A percentile compares a stretch with the other conserved stretches of the same genome.
These are phyloP conservation scores for Apistogramma diplotaenia DNA, from an alignment of 2,113 vertebrate species.

Conservation along the genomic window DNA sequence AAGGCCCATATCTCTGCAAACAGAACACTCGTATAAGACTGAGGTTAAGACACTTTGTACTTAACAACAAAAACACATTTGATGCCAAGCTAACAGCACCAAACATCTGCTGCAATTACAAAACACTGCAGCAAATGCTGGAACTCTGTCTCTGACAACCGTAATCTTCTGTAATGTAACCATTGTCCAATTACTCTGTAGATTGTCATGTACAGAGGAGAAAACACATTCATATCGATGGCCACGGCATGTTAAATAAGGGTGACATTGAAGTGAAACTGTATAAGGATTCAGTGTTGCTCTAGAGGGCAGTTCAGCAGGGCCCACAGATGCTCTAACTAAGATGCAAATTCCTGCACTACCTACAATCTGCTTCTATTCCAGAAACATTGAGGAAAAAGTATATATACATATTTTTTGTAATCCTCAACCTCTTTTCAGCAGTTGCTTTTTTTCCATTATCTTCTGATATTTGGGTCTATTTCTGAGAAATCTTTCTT, in stretches of 20 bases:
- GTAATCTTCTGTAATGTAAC: not conserved
- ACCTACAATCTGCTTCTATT: not conserved
- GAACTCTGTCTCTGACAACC: not conserved
- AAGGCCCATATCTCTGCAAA: not conserved
- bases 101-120: constrained; percentile 3
- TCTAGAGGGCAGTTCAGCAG: not conserved
- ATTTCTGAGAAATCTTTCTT: constrained; percentile 42
- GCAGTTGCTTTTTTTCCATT: constrained; percentile 11
- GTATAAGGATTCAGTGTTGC: not conserved
- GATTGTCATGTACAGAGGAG: not conserved
- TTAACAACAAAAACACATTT: not conserved
- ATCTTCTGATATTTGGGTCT: constrained; percentile 27
- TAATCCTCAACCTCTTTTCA: not conserved
- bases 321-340: not conserved
- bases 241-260: not conserved
- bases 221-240: not conserved
- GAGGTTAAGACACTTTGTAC: not conserved
- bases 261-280: not conserved
- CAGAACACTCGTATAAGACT: not conserved
- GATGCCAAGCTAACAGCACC: not conserved
- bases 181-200: not conserved
- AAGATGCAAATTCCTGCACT: not conserved
- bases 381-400: not conserved
- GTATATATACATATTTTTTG: not conserved
- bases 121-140: not conserved